Base-by-base conservation (phyloP, 2,797 vertebrate genomes). In the Danio kyathit region DNA sequence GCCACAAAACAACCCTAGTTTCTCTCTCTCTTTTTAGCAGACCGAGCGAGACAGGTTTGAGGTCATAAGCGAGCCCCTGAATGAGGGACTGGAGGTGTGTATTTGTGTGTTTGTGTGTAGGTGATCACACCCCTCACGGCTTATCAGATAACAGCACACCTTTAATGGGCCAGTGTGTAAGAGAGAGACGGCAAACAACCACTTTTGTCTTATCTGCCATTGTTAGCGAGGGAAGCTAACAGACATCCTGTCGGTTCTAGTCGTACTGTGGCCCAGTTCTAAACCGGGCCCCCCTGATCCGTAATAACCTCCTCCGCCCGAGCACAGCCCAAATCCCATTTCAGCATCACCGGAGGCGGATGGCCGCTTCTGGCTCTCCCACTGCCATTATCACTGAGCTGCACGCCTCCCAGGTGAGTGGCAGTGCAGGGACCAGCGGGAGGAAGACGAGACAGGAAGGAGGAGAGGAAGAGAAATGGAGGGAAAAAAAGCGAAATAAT, bases 191-290 rank as follows among this genome's bases (percentile, higher is more conserved):
- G 87, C 89, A 90, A 92, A 91, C 90, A 91, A 86, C 86, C 81
- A 81, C 84, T 83, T 89, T 89, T 90, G 89, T 91, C 89, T 94
- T 92, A 92, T 93, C 92, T 89, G 82, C 80, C 80, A 82, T 83
- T 69, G 49, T 82, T 89, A 84, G 82, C 82, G 80, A 75, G 73
- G 80, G 80, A 81, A 80, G 65, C 84, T 78, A 80, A 76, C 66
- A 76, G 82, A 81, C 54, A 65, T 61, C 78, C 61, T 52, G 66
- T 80, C 57, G 70, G 80, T 73, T 43, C 14, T 44, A 73, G 70
- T 54, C 44, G 14, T 70, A 21, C 57, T 43, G 7, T 1, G 2
- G 74, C 77, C 74, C 76, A 60, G 70, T 71, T 71, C 51, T 71
- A 79, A 74, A 74, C 46, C 76, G 59, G 48, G 59, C 63, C 74